Conservation (phyloP, 2,797 vertebrate genomes). For the Aphelocoma californica region DNA sequence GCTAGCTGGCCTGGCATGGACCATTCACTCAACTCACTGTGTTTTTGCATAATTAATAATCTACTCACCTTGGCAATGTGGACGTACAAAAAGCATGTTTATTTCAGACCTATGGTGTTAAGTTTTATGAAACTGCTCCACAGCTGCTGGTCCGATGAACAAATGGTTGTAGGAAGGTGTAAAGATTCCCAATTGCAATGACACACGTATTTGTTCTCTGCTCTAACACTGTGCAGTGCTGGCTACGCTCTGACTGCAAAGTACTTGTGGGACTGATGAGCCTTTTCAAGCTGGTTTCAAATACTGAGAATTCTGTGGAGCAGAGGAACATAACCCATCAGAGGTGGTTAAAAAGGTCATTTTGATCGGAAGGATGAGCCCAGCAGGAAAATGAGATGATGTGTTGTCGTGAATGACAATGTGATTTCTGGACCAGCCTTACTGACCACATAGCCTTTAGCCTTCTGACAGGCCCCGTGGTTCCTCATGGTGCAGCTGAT, state of each 20-base stretch:
- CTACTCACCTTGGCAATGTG: background rate
- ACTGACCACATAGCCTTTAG: background rate
- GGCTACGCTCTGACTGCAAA: background rate
- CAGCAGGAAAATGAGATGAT: background rate
- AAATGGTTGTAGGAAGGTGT: background rate
- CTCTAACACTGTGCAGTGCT: background rate
- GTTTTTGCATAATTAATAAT: background rate
- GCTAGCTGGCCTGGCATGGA: background rate
- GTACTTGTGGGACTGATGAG: background rate
- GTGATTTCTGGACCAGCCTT: background rate
- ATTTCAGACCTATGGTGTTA: background rate
- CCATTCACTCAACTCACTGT: background rate
- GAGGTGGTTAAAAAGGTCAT: background rate
- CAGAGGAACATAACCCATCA: background rate
- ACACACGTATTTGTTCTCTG: background rate
- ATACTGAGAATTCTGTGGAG: background rate
- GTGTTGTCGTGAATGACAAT: background rate
- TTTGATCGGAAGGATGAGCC: background rate
- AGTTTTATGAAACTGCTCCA: background rate
- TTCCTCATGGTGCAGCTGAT: background rate
- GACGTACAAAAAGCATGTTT: accelerated
- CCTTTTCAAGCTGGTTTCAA: background rate
- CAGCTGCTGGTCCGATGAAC: background rate
- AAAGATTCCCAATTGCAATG: background rate
- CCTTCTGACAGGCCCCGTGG: background rate